Base-by-base conservation (phyloP, 2,113 vertebrate genomes). In the Ceuthmochares aereus region DNA sequence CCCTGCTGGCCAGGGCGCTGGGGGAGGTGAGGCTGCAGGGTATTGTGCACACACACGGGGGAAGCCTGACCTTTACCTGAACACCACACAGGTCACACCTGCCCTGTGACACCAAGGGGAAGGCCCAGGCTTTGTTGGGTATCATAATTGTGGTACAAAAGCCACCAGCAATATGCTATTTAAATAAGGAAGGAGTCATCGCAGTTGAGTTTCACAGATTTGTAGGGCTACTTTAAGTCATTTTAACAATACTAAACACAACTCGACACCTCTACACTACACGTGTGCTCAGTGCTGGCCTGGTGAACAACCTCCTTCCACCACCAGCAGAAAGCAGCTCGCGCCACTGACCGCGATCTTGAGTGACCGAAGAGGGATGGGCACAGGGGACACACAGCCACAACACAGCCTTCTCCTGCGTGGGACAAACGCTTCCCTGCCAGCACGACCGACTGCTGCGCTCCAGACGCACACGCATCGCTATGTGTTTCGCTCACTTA, bases 131-230 rank as follows among this genome's bases (percentile, higher is more conserved):
- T 87, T 88, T 45, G 32, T n/a, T 40, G 56, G 2, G 0, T 23
- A 62, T 49, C 40, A 20, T 37, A 70, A 55, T 2, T 37, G 45
- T 37, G 23, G 45, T 69, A 84, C 81, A 85, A 70, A n/a, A n/a
- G n/a, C n/a, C n/a, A n/a, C n/a, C n/a, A n/a, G n/a, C n/a, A 85
- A 45, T 42, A 63, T 10, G 58, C 55, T 72, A 25, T 66, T 85
- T 92, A 91, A 92, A 91, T 85, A 76, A 87, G 54, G 27, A 94
- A 94, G 69, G 8, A 77, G n/a, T 64, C 49, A 27, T 16, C 26
- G 43, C 36, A 60, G 40, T 6, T 2, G 19, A 92, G 30, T 30
- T 69, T 56, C 63, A 68, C n/a, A 54, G 5, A 75, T 79, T 21
- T 12, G 54, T 16, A 93, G 54, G 74, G 84, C 36, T 96, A 27